Percentiles rank a stretch among this genome's conserved stretches.
Evolutionary conservation across 2,797 vertebrate species (phyloP).

Genomic region (Oreonectes daqikongensis): DNA sequence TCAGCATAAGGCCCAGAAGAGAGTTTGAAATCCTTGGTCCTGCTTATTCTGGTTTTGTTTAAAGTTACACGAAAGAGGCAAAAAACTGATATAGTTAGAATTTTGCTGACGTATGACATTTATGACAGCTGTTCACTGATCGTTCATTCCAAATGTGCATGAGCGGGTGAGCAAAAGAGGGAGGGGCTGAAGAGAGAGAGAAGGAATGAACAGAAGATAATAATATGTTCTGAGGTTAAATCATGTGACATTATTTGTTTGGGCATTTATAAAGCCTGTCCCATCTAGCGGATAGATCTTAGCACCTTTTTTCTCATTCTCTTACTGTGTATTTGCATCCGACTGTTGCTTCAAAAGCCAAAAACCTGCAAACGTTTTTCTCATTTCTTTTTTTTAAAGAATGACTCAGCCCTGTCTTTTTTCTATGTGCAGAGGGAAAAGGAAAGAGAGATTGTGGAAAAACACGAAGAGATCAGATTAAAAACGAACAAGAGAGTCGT

Average conservation of each 20-base stretch:
- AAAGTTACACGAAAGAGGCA: too few species aligned
- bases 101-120: background rate
- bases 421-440: slow-evolving; percentile 8
- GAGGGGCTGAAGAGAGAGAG: slow-evolving; percentile 27
- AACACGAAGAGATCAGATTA: slow-evolving; percentile 68
- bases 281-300: slow-evolving; percentile 2
- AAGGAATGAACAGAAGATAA: slow-evolving; percentile 17
- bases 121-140: slow-evolving; percentile 16
- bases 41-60: background rate
- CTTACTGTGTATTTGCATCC: slow-evolving; percentile 13
- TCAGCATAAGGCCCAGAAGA: background rate
- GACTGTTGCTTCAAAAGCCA: slow-evolving; percentile 10
- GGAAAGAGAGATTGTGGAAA: slow-evolving; percentile 57
- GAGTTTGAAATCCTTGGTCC: background rate
- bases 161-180: slow-evolving; percentile 32
- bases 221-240: slow-evolving; percentile 40
- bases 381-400: background rate
- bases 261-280: slow-evolving; percentile 27
- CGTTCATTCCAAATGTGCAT: slow-evolving; percentile 44
- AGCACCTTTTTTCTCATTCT: slow-evolving; percentile 34
- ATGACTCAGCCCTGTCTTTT: slow-evolving; percentile 51
- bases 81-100: too few species aligned
- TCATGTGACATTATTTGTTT: slow-evolving; percentile 50
- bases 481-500: slow-evolving; percentile 71
- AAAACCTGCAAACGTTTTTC: slow-evolving; percentile 15